Evolutionary conservation across 2,888 invertebrate genomes (phyloP), one percentile per base, ranked within the genome.

Genomic region (Cheilosia pagana): DNA sequence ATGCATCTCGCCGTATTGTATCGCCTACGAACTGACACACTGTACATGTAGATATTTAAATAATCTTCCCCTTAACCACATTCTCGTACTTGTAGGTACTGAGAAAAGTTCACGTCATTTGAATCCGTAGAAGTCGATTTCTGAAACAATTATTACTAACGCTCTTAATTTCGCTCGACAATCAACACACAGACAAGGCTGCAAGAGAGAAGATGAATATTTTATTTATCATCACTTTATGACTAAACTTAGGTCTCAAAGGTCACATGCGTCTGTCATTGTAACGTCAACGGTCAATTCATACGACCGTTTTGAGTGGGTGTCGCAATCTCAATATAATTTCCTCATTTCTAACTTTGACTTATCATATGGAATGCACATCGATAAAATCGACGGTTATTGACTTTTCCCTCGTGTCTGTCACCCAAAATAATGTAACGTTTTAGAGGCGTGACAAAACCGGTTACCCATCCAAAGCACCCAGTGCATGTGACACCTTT

Each of bases 371-470:
- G n/a, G 57, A 72, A 53, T 59, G 43, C 45, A 28, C 14, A 19
- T 19, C 35, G 28, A 81, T 71, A 5, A 67, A 63, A 63, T 63
- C 57, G 48, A 62, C 28, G 82, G 65, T 72, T 81, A 65, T 81
- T 77, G 82, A 82, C 77, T 77, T 72, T 77, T 71, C 31, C 52
- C n/a, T 35, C 3, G 35, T 21, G 35, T 50, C 28, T 45, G 7
- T 21, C 45, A 23, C 35, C 60, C 10, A 68, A 67, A 72, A 50
- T 71, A 43, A 25, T 41, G 16, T 45, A 67, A 48, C 70, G 65
- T 72, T 77, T 82, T 62, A 67, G 67, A 77, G 68, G 82, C 50
- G 82, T 83, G 82, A 72, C 82, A 68, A 77, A 83, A 83, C 82
- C 62, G 72, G 82, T 78, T 77, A 41, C 35, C 57, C 53, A 78